These are phyloP conservation scores for Hirtodrosophila histrioides DNA, from an alignment of 2,888 invertebrate species.

Conservation along the genomic window DNA sequence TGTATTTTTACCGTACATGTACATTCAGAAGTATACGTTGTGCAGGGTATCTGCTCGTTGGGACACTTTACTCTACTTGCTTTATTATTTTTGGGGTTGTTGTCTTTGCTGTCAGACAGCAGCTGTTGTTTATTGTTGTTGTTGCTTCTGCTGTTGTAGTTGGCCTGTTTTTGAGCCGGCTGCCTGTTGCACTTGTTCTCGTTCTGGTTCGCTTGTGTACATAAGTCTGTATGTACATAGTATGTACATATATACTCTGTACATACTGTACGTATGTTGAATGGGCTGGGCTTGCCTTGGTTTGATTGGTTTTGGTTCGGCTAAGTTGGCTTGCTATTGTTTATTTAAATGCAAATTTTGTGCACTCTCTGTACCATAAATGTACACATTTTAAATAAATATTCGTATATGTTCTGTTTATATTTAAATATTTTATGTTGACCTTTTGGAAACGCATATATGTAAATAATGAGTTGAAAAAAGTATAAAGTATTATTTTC, in stretches of 20 bases:
- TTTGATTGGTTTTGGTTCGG: constrained; percentile 39
- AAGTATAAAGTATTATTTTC: too few relatives aligned
- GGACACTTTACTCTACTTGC: not conserved
- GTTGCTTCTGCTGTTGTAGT: constrained; percentile 30
- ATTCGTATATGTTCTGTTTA: too few relatives aligned
- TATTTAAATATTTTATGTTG: not conserved
- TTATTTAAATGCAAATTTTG: constrained; percentile 53
- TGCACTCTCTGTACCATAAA: not conserved
- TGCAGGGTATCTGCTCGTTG: too few relatives aligned
- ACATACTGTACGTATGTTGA: constrained; percentile 17
- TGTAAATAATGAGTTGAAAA: not conserved
- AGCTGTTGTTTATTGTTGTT: constrained; percentile 32
- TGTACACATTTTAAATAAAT: not conserved
- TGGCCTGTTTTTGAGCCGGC: constrained; percentile 52
- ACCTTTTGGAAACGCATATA: not conserved
- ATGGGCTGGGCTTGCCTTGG: constrained; percentile 28
- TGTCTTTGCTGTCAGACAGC: constrained; percentile 38
- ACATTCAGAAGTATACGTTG: too few relatives aligned
- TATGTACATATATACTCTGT: constrained; percentile 1
- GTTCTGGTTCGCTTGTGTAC: constrained; percentile 43
- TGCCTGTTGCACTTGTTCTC: constrained; percentile 61
- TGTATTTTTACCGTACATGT: too few relatives aligned
- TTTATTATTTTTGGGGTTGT: constrained; percentile 18
- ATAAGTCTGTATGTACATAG: constrained; percentile 4
- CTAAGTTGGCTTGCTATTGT: constrained; percentile 35